Evolutionary conservation across 2,888 invertebrate species (phyloP), one percentile per base, ranked within the genome.

Genomic region (Andricus curvator): DNA sequence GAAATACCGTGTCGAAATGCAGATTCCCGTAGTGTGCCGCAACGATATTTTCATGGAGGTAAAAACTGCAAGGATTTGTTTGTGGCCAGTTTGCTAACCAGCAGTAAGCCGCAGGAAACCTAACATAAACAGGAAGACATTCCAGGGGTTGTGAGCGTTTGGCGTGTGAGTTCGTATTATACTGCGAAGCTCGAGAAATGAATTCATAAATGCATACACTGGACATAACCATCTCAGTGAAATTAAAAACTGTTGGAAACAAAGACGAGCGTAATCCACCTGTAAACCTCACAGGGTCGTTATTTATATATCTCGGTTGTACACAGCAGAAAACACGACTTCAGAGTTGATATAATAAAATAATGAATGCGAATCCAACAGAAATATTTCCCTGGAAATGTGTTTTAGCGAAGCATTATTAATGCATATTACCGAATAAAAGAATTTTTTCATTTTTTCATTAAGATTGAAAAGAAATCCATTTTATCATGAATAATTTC

Each of bases 51-150:
- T 56, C 8, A 33, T 56, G 13, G 56, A 74, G 74, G 74, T 56
- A 74, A 74, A 74, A 74, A 74, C 33, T 74, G 74, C 33, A 74
- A 74, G 74, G 74, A 74, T 74, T 74, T 74, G 74, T 56, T 74
- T 74, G 74, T 74, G 74, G 74, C 37, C 33, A 74, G 74, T 74
- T 74, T 74, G 74, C 74, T 74, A 74, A 74, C 74, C 74, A 56
- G 56, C 29, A 56, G 74, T 56, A 74, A 74, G 74, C 74, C 74
- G 33, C 74, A 74, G 74, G 74, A 74, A 74, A 74, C 74, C 74
- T 74, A 74, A 56, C 74, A 62, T 56, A 74, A 74, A 74, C 74
- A 56, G 74, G 74, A 74, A 74, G 74, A 37, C 56, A 74, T 74
- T 74, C 74, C 74, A 56, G 74, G 33, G 33, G 56, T 56, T 74